phyloP scores from a whole-genome alignment of 2,797 vertebrate species.

The Sebastiscus albofasciatus region DNA sequence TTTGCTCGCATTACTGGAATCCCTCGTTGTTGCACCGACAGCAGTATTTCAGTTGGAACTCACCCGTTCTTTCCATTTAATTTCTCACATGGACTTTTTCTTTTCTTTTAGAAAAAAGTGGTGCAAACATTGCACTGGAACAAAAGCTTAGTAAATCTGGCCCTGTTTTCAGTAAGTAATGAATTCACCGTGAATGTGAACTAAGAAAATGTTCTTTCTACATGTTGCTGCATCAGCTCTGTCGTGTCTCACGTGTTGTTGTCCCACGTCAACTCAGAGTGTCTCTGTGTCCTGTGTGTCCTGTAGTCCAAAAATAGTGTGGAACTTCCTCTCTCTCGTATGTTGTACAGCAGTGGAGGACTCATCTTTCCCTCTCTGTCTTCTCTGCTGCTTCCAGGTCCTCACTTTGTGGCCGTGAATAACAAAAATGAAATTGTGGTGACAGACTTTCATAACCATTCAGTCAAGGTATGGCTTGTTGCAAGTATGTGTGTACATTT shows the following conservation, averaged over 20 bases:
- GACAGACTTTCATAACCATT: constrained; percentile 98
- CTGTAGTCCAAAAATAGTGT: constrained; percentile 57
- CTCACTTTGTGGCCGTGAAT: constrained; percentile 97
- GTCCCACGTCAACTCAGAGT: constrained; percentile 38
- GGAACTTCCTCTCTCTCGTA: constrained; percentile 46
- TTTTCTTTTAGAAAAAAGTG: constrained; percentile 84
- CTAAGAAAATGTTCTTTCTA: constrained; percentile 29
- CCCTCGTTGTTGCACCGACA: neutral
- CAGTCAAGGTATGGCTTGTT: constrained; percentile 89
- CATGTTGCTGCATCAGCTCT: constrained; percentile 42
- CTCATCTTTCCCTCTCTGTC: constrained; percentile 42
- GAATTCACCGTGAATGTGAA: constrained; percentile 46
- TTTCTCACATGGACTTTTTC: constrained; percentile 71
- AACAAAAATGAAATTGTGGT: constrained; percentile 98
- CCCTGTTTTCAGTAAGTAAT: constrained; percentile 86
- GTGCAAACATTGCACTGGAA: constrained; percentile 84
- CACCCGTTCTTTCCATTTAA: constrained; percentile 29
- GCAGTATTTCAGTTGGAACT: constrained; percentile 37
- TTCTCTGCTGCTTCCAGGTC: constrained; percentile 80
- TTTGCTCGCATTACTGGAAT: constrained; percentile 14
- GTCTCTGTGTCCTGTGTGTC: constrained; percentile 46
- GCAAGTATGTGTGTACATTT: neutral
- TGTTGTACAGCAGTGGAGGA: constrained; percentile 35
- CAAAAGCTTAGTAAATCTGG: constrained; percentile 87
- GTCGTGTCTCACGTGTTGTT: constrained; percentile 30